Evolutionary conservation across 2,888 invertebrate species (phyloP).

Genomic region (Pediacus dermestoides): DNA sequence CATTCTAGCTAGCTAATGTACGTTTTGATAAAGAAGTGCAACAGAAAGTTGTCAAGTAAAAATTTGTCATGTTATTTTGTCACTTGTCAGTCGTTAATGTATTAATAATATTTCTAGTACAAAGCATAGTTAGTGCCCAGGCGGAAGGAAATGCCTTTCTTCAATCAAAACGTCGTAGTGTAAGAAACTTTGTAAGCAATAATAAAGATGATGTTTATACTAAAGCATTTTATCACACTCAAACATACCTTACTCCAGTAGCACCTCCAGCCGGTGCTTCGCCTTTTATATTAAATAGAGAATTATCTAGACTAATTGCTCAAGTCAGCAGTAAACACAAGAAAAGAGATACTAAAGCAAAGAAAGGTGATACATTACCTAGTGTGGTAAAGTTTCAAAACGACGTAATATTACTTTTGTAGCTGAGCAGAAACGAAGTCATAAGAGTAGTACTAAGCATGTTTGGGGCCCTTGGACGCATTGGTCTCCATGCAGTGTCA

Average conservation of each 20-base stretch:
- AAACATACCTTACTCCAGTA: conserved; percentile 3
- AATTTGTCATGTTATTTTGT: conserved; percentile 25
- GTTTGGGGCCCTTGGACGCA: conserved; percentile 55
- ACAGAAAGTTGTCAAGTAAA: conserved; percentile 16
- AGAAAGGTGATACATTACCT: neutral
- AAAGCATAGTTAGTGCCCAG: conserved; percentile 23
- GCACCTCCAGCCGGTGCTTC: conserved; percentile 5
- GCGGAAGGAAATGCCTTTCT: conserved; percentile 18
- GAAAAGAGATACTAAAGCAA: conserved; percentile 4
- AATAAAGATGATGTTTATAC: conserved; percentile 24
- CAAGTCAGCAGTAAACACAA: conserved; percentile 4
- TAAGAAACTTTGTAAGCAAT: conserved; percentile 29
- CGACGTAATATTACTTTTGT: neutral
- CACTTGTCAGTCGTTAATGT: conserved; percentile 13
- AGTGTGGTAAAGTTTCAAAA: too few relatives aligned
- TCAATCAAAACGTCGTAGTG: conserved; percentile 23
- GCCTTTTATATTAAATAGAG: conserved; percentile 3
- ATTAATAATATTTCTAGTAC: conserved; percentile 22
- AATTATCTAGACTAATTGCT: conserved; percentile 3
- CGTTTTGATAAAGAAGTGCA: conserved; percentile 15
- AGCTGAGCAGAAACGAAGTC: neutral
- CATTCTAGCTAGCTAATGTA: conserved; percentile 19
- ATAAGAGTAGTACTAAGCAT: conserved; percentile 13
- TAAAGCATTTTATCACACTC: conserved; percentile 1
- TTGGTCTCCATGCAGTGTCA: conserved; percentile 63